Base-by-base conservation (phyloP, 2,113 vertebrate genomes). In the Circaetus gallicus region DNA sequence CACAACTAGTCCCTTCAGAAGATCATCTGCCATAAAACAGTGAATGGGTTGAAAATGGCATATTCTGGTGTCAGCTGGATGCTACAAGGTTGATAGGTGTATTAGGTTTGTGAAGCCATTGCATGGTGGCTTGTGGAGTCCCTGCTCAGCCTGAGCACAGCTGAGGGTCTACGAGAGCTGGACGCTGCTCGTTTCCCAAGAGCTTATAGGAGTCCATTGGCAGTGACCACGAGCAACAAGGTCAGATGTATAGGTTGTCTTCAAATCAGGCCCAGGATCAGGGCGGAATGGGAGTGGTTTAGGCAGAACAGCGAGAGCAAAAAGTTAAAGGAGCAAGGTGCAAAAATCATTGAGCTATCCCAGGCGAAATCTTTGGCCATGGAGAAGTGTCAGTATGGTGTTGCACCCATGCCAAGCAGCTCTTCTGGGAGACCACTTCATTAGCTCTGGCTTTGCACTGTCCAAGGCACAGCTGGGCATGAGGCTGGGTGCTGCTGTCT, bases 381-480 rank as follows among this genome's bases (percentile, higher is more conserved):
- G 0, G 53, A 73, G 38, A 61, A 83, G 24, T 9, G 10, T 65
- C 66, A 80, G 19, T 24, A 20, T 10, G 28, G 76, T 6, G 11
- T 20, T 72, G 31, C 42, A 77, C 58, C 92, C 71, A 81, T 1
- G 20, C 72, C 95, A 92, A 81, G 40, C 49, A 77, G 63, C 67
- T 58, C 63, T 42, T 69, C 32, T 66, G 67, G 43, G 79, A 74
- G 36, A 43, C 58, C 49, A 5, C 52, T 95, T 93, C 74, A 36
- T 90, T 52, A 92, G 66, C 34, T 22, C 6, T 16, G n/a, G 34
- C 43, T 67, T 26, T 50, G 31, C 11, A 1, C 20, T 69, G 74
- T 67, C 62, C 43, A 7, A 36, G 53, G 40, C 53, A 31, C 0
- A 0, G 3, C n/a, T 2, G 2, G 43, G 43, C 16, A 4, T 1